Base-by-base conservation (phyloP, 2,797 vertebrate species). In the Channallabes apus region DNA sequence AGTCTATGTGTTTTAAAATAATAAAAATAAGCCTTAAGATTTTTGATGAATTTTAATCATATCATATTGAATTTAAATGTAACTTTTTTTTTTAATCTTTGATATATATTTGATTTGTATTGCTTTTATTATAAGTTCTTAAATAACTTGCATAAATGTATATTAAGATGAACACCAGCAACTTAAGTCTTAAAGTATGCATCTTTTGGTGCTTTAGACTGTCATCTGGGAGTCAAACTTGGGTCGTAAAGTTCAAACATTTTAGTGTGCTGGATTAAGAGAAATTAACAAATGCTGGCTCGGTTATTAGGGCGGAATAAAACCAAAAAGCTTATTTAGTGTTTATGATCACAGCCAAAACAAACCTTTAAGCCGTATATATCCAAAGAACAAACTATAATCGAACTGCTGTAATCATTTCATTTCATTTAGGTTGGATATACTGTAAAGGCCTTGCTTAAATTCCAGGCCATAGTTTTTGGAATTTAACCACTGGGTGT, bases 401-500 rank as follows among this genome's bases (percentile, higher is more conserved):
- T 41, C 46, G 75, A 71, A 79, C 71, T 24, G 27, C 80, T 82
- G 80, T 71, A 80, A 84, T 84, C 71, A 84, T 84, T 88, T 83
- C 20, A 64, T 82, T 72, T 67, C 41, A 17, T 84, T 80, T 81
- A 65, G 62, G 27, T 67, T 87, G 82, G 83, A 62, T 76, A 62
- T n/a, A n/a, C n/a, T n/a, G n/a, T 69, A 58, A 59, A 32, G 32
- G 32, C 69, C 35, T 62, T 61, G 35, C 14, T 46, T 61, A 46
- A 62, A 73, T 46, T 32, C 82, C 35, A 73, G 71, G n/a, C 67
- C 77, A 82, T 80, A 51, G 32, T 59, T 83, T 64, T 51, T 79
- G 71, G 67, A 86, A 84, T 88, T 62, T 88, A 84, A 87, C 80
- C 87, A 86, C 81, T 82, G 84, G 71, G 84, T 89, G 87, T 77